phyloP scores from a whole-genome alignment of 2,113 vertebrate genomes.

The Pithys albifrons region DNA sequence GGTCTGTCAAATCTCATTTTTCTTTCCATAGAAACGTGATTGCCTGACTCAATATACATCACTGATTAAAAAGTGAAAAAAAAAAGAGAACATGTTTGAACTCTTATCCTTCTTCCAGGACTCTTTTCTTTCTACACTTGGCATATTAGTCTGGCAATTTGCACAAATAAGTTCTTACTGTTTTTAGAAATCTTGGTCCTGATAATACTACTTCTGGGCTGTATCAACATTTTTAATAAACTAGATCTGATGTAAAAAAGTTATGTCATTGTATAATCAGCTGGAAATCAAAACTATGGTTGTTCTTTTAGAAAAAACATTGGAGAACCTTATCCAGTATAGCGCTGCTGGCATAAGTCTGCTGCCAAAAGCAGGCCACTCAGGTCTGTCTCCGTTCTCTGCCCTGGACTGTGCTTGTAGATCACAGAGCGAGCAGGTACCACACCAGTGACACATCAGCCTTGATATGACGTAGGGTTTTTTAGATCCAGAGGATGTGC shows the following conservation, averaged over 20 bases:
- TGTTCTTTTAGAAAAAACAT: not conserved
- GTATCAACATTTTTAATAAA: not conserved
- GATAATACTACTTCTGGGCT: not conserved
- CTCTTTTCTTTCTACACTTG: not conserved
- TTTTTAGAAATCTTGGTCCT: not conserved
- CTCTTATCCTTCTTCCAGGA: not conserved
- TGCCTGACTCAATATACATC: not conserved
- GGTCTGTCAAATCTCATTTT: not conserved
- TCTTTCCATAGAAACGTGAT: not conserved
- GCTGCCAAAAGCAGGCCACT: not conserved
- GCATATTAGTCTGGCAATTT: not conserved
- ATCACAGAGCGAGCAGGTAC: not conserved
- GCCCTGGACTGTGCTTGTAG: not conserved
- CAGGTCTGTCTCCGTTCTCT: accelerated
- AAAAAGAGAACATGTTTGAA: not conserved
- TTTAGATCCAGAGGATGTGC: not conserved
- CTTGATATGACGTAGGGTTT: not conserved
- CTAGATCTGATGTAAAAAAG: not conserved
- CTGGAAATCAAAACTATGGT: not conserved
- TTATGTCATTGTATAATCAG: not conserved
- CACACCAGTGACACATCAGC: not conserved
- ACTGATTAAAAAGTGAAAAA: not conserved
- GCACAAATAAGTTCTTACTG: not conserved
- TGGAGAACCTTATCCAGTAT: not conserved
- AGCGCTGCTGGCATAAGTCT: not conserved